phyloP scores from a whole-genome alignment of 2,113 vertebrate genomes.

The Sinosuthora webbiana region DNA sequence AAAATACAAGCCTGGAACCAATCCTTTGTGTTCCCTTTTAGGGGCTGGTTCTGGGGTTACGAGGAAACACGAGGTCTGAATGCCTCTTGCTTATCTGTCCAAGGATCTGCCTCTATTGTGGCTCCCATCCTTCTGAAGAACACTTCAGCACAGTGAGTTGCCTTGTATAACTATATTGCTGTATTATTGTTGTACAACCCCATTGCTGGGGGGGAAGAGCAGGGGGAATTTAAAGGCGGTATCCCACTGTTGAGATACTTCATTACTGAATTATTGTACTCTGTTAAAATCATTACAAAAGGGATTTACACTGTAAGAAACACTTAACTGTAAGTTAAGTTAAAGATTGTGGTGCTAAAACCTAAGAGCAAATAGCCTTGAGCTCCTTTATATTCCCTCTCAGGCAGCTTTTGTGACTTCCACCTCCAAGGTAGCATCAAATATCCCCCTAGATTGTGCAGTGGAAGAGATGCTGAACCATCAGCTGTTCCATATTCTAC shows the following conservation, averaged over 20 bases:
- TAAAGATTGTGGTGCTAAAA: not conserved
- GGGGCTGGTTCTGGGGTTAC: conserved; percentile 98
- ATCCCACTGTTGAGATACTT: not conserved
- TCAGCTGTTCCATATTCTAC: not conserved
- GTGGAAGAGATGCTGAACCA: not conserved
- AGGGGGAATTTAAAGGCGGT: not conserved
- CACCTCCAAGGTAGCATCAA: not conserved
- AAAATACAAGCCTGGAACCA: not conserved
- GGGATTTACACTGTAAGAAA: not conserved
- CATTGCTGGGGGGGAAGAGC: not conserved
- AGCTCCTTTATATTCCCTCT: not conserved
- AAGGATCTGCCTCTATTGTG: conserved; percentile 91
- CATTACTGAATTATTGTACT: not conserved
- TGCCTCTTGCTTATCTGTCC: conserved; percentile 89
- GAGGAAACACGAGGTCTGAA: conserved; percentile 89
- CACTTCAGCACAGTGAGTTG: conserved; percentile 85
- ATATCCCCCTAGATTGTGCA: not conserved
- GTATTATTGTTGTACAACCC: not conserved
- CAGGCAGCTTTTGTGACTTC: not conserved
- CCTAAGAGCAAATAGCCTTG: not conserved
- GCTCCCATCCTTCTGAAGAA: conserved; percentile 86
- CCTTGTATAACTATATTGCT: not conserved
- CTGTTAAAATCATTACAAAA: not conserved
- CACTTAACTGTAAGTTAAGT: not conserved
- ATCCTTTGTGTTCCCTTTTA: conserved; percentile 55